A percentile compares a stretch with the other conserved stretches of the same genome.
phyloP scores from a whole-genome alignment of 1,140 invertebrate species.

The Drosophila ercepeae region DNA sequence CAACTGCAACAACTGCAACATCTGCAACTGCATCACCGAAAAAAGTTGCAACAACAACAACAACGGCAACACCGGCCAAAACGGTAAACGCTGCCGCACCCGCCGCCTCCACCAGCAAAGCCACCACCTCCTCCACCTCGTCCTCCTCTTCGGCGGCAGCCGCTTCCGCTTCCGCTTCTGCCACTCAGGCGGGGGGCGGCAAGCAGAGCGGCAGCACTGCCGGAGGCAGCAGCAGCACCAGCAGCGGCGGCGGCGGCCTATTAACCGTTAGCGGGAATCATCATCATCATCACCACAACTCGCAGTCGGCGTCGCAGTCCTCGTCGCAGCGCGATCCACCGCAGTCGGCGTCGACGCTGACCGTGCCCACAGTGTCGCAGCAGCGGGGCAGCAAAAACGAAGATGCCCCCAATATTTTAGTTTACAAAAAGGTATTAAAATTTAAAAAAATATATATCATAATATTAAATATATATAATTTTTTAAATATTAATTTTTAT shows the following conservation, averaged over 20 bases:
- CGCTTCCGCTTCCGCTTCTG: not conserved
- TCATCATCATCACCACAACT: conserved; percentile 69
- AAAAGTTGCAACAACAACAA: not conserved
- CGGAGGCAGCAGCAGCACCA: conserved; percentile 16
- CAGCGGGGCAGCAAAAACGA: conserved; percentile 71
- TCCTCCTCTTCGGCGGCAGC: not conserved
- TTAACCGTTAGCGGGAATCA: conserved; percentile 68
- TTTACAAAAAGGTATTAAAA: conserved; percentile 83
- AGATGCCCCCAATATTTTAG: conserved; percentile 83
- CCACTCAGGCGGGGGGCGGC: conserved; percentile 7
- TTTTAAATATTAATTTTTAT: not conserved
- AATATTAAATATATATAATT: not conserved
- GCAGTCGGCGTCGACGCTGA: conserved; percentile 17
- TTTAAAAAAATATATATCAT: not conserved
- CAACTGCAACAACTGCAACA: conserved; percentile 6
- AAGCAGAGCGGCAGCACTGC: conserved; percentile 16
- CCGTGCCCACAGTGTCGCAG: conserved; percentile 38
- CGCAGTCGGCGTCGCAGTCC: conserved; percentile 14
- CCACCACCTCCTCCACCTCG: not conserved
- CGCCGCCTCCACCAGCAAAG: not conserved
- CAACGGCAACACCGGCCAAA: not conserved
- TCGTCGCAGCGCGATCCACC: conserved; percentile 32
- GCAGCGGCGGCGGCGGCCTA: conserved; percentile 35
- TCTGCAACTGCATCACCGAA: not conserved
- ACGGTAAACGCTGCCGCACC: conserved; percentile 11